Evolutionary conservation across 2,888 invertebrate genomes (phyloP).

Genomic region (Tetramorium bicarinatum): DNA sequence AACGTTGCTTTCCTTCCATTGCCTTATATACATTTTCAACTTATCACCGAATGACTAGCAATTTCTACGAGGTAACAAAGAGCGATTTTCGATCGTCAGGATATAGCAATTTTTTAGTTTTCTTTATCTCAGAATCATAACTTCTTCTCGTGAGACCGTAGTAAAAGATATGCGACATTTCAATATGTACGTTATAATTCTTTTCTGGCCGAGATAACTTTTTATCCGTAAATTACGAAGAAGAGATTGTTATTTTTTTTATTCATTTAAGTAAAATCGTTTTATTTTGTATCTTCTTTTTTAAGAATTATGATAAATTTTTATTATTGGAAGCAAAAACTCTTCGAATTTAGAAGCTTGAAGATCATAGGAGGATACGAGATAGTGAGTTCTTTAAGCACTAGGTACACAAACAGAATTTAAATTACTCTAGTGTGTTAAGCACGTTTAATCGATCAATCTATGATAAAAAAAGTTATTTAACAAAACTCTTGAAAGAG

Average conservation of each 20-base stretch:
- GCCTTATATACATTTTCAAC: conserved; percentile 49
- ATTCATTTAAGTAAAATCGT: background rate
- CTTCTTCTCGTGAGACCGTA: background rate
- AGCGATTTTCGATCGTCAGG: background rate
- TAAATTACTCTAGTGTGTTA: background rate
- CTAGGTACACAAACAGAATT: background rate
- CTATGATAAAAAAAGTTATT: background rate
- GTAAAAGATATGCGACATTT: background rate
- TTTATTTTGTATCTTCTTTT: background rate
- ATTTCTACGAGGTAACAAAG: conserved; percentile 41
- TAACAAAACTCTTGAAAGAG: background rate
- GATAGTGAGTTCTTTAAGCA: background rate
- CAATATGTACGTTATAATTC: background rate
- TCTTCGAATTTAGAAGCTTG: background rate
- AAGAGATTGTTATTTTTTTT: background rate
- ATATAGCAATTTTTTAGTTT: background rate
- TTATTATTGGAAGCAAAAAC: background rate
- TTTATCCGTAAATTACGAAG: background rate
- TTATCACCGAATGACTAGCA: conserved; percentile 63
- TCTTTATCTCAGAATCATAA: background rate
- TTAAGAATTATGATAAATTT: background rate
- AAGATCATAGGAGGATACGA: background rate
- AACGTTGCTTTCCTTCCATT: conserved; percentile 59
- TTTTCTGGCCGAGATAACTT: background rate
- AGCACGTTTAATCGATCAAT: background rate